Base-by-base conservation (phyloP, 2,888 invertebrate species). In the Nymphalis c-album region DNA sequence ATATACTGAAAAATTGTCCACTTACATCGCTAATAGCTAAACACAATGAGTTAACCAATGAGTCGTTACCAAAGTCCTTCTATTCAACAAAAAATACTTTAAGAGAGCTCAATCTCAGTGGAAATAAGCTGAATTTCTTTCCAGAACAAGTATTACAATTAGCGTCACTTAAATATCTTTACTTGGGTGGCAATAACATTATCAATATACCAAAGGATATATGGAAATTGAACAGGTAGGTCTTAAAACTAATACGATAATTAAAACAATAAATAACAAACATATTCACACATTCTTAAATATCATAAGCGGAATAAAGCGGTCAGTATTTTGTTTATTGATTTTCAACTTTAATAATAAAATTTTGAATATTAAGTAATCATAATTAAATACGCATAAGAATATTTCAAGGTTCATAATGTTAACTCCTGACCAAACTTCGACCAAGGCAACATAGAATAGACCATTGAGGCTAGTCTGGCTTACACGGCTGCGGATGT, bases 31-130 rank as follows among this genome's bases (percentile, higher is more conserved):
- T 99, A 57, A 95, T 97, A 69, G 97, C 96, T 1, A 97, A 97
- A 90, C 98, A 98, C 86, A 99, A 99, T 87, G 91, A 94, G 67
- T 90, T 99, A 58, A 95, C 94, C 3, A 96, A 96, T 79, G 95
- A 95, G 71, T 96, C 96, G n/a, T 89, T 99, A 75, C 98, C 98
- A 6, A 98, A 98, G 87, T 94, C 95, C 66, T 95, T 99, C 79
- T 94, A 94, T 31, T 88, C 91, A 45, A 91, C 95, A 69, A 90
- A 93, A 35, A 91, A 87, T 69, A 91, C 93, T 2, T 89, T 99
- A 31, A 95, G 95, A 79, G 97, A 98, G 82, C 87, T 99, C n/a
- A 99, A 99, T 91, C 92, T 99, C 47, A 98, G 98, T 87, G 99
- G 99, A 10, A 99, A 99, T 87, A 92, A 94, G 70, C 88, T 99